phyloP scores from a whole-genome alignment of 2,113 vertebrate species.

The Saguinus imperator region DNA sequence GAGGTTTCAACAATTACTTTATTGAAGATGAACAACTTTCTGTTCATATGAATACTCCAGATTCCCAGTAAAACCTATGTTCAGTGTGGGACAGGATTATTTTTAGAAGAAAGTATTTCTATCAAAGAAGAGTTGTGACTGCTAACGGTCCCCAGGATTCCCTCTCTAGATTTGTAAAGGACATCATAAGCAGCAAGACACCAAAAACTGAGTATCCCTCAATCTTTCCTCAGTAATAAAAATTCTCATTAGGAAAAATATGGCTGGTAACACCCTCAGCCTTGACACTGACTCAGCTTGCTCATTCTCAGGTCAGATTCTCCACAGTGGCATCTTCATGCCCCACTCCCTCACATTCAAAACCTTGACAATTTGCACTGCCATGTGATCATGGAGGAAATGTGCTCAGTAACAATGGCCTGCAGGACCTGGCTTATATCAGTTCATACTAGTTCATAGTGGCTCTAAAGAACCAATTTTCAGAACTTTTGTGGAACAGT shows the following conservation, averaged over 20 bases:
- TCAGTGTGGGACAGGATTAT: neutral
- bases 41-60: neutral
- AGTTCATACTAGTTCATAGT: neutral
- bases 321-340: neutral
- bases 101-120: conserved; percentile 2
- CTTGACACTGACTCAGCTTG: neutral
- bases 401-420: neutral
- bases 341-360: neutral
- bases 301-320: neutral
- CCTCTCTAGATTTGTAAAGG: neutral
- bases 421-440: neutral
- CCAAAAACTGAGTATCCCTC: neutral
- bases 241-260: neutral
- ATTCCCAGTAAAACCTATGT: neutral
- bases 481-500: neutral
- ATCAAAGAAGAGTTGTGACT: neutral
- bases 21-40: neutral
- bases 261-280: neutral
- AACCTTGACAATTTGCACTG: neutral
- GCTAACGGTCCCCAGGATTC: neutral
- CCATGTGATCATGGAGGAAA: neutral
- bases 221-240: neutral
- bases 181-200: neutral
- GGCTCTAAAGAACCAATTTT: neutral
- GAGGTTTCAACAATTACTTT: neutral